Evolutionary conservation across 2,888 invertebrate species (phyloP), one percentile per base, ranked within the genome.

Genomic region (Calameuta pallipes): DNA sequence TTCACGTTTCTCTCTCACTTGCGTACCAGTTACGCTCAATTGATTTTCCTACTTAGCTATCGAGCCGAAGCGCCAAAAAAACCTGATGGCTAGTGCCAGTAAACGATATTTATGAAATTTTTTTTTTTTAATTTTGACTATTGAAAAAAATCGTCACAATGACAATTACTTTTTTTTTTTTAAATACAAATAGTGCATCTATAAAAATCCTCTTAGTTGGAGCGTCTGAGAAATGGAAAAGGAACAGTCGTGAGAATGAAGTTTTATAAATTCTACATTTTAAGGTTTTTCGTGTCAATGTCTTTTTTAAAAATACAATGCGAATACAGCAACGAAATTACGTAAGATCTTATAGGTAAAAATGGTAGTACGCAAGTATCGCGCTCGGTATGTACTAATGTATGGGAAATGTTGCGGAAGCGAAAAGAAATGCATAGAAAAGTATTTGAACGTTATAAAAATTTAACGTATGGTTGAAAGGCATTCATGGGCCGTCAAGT

Each of bases 401-500:
- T 23, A 56, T 23, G 23, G 0, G 2, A 0, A 56, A 56, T 23
- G 6, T 56, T 23, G 23, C 15, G 56, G 23, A 15, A 56, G 56
- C 23, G 23, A 9, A 56, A 23, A 23, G 23, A 56, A 56, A 56
- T 15, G 56, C 9, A 23, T 56, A 23, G 23, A 56, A 56, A 56
- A 6, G 9, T 23, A 56, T 56, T 23, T 56, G 23, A 23, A 9
- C 56, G 23, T 23, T 23, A 23, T 56, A 56, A 9, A 23, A 23
- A 56, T 23, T 23, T 56, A 9, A 56, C 56, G 9, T 56, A 56
- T 56, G 56, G 56, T 56, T 56, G 3, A 56, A 89, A 93, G 93
- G 93, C 92, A 78, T 93, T 92, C 89, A 91, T 93, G 91, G 91
- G 90, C 82, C 92, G 93, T 82, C 93, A 93, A 87, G 89, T 92